Percentiles rank a stretch among this genome's conserved stretches.
Conservation (phyloP, 2,113 vertebrate genomes). For the Lucifuga dentata region DNA sequence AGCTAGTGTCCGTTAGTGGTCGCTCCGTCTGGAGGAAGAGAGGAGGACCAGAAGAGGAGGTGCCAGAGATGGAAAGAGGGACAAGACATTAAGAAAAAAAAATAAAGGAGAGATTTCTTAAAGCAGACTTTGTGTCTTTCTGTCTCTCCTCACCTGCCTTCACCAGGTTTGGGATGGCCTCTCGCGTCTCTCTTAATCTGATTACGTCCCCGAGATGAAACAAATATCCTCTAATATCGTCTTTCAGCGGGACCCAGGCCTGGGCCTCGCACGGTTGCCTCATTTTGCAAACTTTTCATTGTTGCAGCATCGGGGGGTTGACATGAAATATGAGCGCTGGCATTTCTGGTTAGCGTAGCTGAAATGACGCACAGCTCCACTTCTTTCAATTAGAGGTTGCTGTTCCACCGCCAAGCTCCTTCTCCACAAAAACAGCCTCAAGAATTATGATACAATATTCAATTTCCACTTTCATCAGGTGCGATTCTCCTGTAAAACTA, state of each 20-base stretch:
- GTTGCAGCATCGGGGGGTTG: slow-evolving; percentile 11
- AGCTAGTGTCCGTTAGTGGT: slow-evolving; percentile 52
- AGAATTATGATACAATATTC: slow-evolving; percentile 79
- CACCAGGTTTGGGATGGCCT: slow-evolving; percentile 5
- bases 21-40: slow-evolving; percentile 30
- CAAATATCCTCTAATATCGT: slow-evolving; percentile 36
- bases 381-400: slow-evolving; percentile 66
- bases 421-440: slow-evolving; percentile 68
- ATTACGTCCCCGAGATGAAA: slow-evolving; percentile 57
- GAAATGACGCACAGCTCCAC: slow-evolving; percentile 49
- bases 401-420: slow-evolving; percentile 67
- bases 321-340: slow-evolving; percentile 37
- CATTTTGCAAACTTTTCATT: slow-evolving; percentile 36
- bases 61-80: slow-evolving; percentile 47
- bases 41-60: slow-evolving; percentile 32
- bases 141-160: slow-evolving; percentile 50
- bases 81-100: slow-evolving; percentile 19
- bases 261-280: slow-evolving; percentile 3
- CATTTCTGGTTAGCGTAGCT: slow-evolving; percentile 27
- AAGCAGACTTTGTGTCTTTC: slow-evolving; percentile 32
- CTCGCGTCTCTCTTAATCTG: slow-evolving; percentile 41
- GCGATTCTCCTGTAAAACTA: slow-evolving; percentile 55
- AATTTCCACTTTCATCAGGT: slow-evolving; percentile 83
- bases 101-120: neutral
- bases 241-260: slow-evolving; percentile 25